phyloP scores from a whole-genome alignment of 2,888 invertebrate genomes.

The Stictocephala bisonia region DNA sequence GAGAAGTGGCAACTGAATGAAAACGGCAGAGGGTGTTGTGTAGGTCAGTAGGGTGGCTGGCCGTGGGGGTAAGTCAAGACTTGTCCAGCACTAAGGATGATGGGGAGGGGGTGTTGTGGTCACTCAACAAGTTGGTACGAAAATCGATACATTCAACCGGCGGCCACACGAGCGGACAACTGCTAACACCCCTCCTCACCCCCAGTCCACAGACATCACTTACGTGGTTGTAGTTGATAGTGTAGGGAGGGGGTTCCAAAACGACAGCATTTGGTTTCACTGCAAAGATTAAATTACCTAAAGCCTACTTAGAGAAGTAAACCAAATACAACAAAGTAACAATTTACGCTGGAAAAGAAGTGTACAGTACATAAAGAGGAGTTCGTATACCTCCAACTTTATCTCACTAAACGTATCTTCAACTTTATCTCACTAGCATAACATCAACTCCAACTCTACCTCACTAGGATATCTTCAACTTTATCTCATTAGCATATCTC shows the following conservation, averaged over 20 bases:
- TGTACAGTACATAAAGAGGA: too few relatives aligned
- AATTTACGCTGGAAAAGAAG: too few relatives aligned
- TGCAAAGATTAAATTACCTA: background rate
- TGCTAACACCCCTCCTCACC: background rate
- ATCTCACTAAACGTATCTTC: too few relatives aligned
- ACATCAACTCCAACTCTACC: too few relatives aligned
- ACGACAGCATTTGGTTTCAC: background rate
- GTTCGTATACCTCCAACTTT: too few relatives aligned
- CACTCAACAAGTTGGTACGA: constrained; percentile 49
- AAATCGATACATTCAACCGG: constrained; percentile 50
- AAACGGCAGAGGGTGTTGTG: background rate
- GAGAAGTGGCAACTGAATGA: background rate
- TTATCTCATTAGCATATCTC: too few relatives aligned
- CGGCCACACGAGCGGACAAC: constrained; percentile 23
- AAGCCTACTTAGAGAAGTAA: background rate
- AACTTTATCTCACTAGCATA: too few relatives aligned
- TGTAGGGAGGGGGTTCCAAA: background rate
- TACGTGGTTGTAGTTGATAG: background rate
- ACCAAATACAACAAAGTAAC: background rate
- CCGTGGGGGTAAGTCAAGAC: constrained; percentile 42
- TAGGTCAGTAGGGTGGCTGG: constrained; percentile 29
- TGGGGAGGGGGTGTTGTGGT: constrained; percentile 43
- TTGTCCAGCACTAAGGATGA: constrained; percentile 16
- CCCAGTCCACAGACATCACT: background rate
- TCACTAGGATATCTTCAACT: too few relatives aligned